Conservation (phyloP, 2,113 vertebrate genomes). For the Pituophis catenifer region DNA sequence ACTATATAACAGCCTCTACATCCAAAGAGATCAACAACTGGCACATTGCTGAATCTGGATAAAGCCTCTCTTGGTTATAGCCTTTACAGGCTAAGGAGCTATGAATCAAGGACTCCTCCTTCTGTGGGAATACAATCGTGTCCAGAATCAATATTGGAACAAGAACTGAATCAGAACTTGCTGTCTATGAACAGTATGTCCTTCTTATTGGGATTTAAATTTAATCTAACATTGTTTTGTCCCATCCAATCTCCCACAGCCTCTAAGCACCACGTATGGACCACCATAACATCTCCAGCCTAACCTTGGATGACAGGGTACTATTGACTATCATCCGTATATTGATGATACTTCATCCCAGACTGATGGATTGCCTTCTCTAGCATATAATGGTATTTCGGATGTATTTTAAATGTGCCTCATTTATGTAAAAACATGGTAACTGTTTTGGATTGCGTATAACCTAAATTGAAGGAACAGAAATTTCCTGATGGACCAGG, state of each 20-base stretch:
- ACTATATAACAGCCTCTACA: not conserved
- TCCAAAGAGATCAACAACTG: not conserved
- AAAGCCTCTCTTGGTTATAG: not conserved
- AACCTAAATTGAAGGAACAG: not conserved
- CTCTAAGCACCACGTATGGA: not conserved
- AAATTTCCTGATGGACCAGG: not conserved
- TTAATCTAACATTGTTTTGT: not conserved
- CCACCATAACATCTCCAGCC: not conserved
- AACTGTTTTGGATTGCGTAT: not conserved
- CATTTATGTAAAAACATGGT: not conserved
- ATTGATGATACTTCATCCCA: not conserved
- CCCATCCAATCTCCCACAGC: not conserved
- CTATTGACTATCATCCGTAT: not conserved
- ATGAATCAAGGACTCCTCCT: not conserved
- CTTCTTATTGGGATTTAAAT: not conserved
- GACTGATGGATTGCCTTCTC: not conserved
- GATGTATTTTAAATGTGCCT: not conserved
- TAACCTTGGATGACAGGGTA: not conserved
- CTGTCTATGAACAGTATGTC: not conserved
- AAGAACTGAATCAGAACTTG: not conserved
- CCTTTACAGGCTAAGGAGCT: not conserved
- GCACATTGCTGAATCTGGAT: not conserved
- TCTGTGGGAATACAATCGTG: not conserved
- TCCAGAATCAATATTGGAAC: not conserved
- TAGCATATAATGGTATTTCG: not conserved